Evolutionary conservation across 2,888 invertebrate species (phyloP).

Genomic region (Lamellibrachia satsuma): DNA sequence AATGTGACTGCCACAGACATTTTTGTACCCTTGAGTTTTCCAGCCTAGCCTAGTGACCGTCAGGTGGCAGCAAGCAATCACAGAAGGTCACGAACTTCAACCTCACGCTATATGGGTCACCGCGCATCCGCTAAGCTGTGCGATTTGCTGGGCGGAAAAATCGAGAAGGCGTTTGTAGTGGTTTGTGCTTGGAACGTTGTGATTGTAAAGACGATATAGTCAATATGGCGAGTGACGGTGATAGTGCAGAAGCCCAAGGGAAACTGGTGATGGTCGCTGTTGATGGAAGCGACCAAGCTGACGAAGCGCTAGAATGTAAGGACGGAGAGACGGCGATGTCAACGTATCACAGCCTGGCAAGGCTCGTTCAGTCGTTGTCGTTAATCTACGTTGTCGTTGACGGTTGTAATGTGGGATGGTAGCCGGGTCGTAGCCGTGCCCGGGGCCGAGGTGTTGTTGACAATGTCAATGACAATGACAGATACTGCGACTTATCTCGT

Average conservation of each 20-base stretch:
- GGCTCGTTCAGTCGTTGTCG: background rate
- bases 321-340: background rate
- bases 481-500: background rate
- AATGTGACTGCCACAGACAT: no score
- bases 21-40: no score
- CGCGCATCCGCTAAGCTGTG: constrained; percentile 8
- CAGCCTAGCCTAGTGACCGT: background rate
- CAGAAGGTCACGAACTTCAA: background rate
- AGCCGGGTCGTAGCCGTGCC: background rate
- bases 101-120: background rate
- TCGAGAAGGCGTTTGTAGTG: background rate
- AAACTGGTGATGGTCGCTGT: constrained; percentile 23
- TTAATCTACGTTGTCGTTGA: background rate
- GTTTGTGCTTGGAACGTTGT: background rate
- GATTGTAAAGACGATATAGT: background rate
- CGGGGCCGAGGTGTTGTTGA: background rate
- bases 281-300: constrained; percentile 26
- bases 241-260: background rate
- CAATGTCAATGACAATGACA: no score
- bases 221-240: background rate
- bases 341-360: background rate
- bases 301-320: constrained; percentile 22
- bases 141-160: background rate
- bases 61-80: background rate
- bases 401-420: background rate